Evolutionary conservation across 2,113 vertebrate species (phyloP).

Genomic region (Oxyruncus cristatus): DNA sequence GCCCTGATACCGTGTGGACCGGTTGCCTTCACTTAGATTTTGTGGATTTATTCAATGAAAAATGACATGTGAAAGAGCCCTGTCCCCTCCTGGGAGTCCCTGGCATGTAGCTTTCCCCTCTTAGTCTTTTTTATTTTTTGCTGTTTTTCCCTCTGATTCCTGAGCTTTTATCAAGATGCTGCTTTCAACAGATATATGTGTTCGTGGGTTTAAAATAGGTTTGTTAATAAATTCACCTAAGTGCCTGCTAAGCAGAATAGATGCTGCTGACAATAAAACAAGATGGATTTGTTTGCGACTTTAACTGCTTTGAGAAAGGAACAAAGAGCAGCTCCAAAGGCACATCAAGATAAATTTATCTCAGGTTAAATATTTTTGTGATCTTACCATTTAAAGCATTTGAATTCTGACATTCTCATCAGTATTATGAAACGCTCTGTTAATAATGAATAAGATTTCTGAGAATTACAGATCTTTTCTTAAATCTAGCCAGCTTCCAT

Average conservation of each 20-base stretch:
- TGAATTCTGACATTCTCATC: conserved; percentile 4
- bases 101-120: background rate
- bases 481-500: background rate
- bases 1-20: fast-evolving
- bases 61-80: background rate
- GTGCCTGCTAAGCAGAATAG: background rate
- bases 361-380: conserved; percentile 44
- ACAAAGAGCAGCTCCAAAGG: conserved; percentile 13
- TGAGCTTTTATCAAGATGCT: background rate
- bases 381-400: background rate
- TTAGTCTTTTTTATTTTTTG: background rate
- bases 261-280: background rate
- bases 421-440: background rate
- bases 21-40: background rate
- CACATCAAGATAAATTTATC: background rate
- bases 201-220: background rate
- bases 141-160: background rate
- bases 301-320: background rate
- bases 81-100: background rate
- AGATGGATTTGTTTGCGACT: background rate
- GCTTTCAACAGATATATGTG: background rate
- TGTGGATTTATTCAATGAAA: background rate
- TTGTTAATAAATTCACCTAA: background rate
- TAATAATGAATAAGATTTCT: conserved; percentile 12
- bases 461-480: background rate